A percentile compares a stretch with the other conserved stretches of the same genome.
These are phyloP conservation scores for Pachypanchax playfairii DNA, from an alignment of 2,113 vertebrate genomes.

Conservation along the genomic window DNA sequence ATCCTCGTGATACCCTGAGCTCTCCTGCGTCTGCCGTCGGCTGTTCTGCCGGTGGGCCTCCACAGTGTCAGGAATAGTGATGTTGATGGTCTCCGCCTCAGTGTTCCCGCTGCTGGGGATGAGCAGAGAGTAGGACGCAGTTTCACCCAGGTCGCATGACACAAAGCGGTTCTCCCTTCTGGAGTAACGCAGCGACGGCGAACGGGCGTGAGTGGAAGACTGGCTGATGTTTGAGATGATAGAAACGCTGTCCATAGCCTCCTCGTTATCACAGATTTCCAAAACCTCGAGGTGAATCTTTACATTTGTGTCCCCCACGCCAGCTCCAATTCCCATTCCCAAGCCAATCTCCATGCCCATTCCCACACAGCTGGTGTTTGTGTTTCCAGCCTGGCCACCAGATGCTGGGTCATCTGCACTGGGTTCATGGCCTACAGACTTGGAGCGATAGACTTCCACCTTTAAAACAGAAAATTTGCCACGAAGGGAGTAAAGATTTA, in stretches of 20 bases:
- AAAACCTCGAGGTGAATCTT: constrained; percentile 97
- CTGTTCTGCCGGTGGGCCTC: constrained; percentile 95
- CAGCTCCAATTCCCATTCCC: constrained; percentile 58
- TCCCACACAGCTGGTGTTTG: constrained; percentile 62
- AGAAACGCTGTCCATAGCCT: constrained; percentile 95
- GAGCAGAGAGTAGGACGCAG: constrained; percentile 93
- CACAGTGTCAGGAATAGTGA: constrained; percentile 97
- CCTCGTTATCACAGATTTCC: constrained; percentile 95
- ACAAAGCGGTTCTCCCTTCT: constrained; percentile 95
- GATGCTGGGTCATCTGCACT: constrained; percentile 80
- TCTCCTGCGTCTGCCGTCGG: constrained; percentile 82
- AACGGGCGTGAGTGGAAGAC: constrained; percentile 90
- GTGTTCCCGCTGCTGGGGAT: constrained; percentile 88
- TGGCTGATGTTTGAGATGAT: constrained; percentile 98
- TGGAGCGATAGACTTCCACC: constrained; percentile 95
- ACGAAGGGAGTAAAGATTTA: no score
- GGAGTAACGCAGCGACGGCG: constrained; percentile 93
- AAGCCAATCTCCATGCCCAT: constrained; percentile 63
- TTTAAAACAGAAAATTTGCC: constrained; percentile 34
- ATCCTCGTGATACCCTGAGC: constrained; percentile 89
- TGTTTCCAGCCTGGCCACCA: constrained; percentile 35
- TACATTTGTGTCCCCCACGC: constrained; percentile 89
- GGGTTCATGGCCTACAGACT: constrained; percentile 95
- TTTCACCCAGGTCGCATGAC: constrained; percentile 93
- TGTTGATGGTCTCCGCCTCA: constrained; percentile 86